These are phyloP conservation scores for Tribolium madens DNA, from an alignment of 1,140 invertebrate genomes.

Conservation along the genomic window DNA sequence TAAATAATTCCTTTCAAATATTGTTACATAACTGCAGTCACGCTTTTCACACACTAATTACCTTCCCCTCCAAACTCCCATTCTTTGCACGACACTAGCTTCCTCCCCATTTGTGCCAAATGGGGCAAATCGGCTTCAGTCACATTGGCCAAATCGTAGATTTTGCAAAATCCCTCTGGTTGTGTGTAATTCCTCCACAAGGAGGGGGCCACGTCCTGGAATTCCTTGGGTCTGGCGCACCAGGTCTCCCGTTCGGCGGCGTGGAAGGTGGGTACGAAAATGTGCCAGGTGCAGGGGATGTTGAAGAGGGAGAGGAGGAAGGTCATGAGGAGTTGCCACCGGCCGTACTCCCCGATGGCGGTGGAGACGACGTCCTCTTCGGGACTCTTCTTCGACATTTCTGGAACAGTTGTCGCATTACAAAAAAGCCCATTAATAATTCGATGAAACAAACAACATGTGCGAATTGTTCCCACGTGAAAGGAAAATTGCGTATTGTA, in stretches of 20 bases:
- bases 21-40: background rate
- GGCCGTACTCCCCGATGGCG: constrained; percentile 79
- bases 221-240: constrained; percentile 71
- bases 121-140: constrained; percentile 59
- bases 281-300: constrained; percentile 82
- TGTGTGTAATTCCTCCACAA: constrained; percentile 75
- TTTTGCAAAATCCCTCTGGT: constrained; percentile 67
- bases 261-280: constrained; percentile 77
- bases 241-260: constrained; percentile 73
- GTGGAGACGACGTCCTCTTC: constrained; percentile 74
- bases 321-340: constrained; percentile 80
- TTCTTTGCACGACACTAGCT: constrained; percentile 69
- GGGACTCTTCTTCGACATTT: constrained; percentile 52
- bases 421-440: constrained; percentile 34
- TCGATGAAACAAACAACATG: constrained; percentile 26
- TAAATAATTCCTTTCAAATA: background rate
- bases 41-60: constrained; percentile 33
- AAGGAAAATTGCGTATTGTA: constrained; percentile 21
- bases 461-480: constrained; percentile 28
- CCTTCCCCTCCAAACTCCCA: constrained; percentile 78
- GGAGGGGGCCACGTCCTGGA: constrained; percentile 67
- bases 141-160: constrained; percentile 56
- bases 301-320: constrained; percentile 79
- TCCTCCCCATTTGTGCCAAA: constrained; percentile 44
- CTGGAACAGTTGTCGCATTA: constrained; percentile 44